Evolutionary conservation across 1,140 invertebrate species (phyloP).

Genomic region (Galleria mellonella): DNA sequence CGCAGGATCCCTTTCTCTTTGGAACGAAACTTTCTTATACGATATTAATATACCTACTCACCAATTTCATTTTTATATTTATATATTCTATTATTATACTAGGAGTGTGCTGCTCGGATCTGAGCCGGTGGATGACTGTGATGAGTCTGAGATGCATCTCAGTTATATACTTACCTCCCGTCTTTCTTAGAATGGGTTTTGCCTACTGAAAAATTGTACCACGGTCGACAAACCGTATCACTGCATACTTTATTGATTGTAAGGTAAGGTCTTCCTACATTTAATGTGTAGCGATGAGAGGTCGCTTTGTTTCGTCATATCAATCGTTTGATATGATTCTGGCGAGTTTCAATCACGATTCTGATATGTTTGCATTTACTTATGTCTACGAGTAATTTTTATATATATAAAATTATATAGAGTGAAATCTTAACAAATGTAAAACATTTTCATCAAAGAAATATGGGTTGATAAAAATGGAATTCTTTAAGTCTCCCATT

Average conservation of each 20-base stretch:
- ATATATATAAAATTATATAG: too few species aligned
- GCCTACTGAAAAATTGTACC: conserved; percentile 4
- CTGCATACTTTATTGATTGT: too few species aligned
- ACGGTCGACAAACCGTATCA: not conserved
- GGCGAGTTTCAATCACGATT: too few species aligned
- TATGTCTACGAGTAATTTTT: too few species aligned
- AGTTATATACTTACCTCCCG: conserved; percentile 1
- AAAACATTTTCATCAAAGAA: too few species aligned
- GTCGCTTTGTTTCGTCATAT: not conserved
- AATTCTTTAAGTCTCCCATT: too few species aligned
- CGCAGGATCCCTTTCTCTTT: too few species aligned
- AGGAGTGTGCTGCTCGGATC: not conserved
- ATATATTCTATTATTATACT: not conserved
- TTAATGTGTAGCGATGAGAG: not conserved
- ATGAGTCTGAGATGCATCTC: not conserved
- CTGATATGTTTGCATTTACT: too few species aligned
- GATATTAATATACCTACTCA: not conserved
- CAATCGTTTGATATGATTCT: too few species aligned
- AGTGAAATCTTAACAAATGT: too few species aligned
- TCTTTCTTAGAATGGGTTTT: not conserved
- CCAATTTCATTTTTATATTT: conserved; percentile 7
- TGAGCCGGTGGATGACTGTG: conserved; percentile 1
- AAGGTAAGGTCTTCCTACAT: not conserved
- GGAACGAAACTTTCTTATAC: too few species aligned
- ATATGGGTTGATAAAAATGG: too few species aligned